A percentile compares a stretch with the other conserved stretches of the same genome.
phyloP scores from a whole-genome alignment of 2,797 vertebrate genomes.

The Danionella dracula region DNA sequence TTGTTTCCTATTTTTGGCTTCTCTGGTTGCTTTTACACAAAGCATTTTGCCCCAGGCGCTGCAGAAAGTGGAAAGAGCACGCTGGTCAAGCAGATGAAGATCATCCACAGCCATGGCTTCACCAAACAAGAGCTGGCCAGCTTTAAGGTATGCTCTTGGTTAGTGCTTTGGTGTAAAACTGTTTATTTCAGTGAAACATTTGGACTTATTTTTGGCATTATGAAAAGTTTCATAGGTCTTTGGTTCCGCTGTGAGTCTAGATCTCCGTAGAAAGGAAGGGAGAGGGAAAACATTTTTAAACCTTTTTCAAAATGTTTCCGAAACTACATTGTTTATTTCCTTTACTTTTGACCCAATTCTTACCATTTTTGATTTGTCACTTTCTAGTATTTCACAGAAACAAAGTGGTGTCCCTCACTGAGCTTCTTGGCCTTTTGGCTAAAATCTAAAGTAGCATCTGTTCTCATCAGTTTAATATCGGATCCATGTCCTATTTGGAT shows the following conservation, averaged over 20 bases:
- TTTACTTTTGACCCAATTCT: neutral
- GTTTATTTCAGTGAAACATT: too few relatives aligned
- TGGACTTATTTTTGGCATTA: neutral
- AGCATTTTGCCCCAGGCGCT: constrained; percentile 54
- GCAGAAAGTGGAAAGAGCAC: constrained; percentile 78
- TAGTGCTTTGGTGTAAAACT: too few relatives aligned
- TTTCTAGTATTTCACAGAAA: neutral
- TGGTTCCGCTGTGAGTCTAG: neutral
- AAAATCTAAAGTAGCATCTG: neutral
- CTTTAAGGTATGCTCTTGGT: constrained; percentile 65
- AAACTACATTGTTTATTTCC: neutral
- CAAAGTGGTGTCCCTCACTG: neutral
- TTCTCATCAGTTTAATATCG: too few relatives aligned
- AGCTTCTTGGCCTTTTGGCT: too few relatives aligned
- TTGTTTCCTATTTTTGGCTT: too few relatives aligned
- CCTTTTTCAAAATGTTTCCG: neutral
- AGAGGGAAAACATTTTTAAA: neutral
- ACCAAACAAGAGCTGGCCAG: constrained; percentile 68
- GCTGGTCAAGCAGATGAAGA: constrained; percentile 79
- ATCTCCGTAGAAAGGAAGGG: neutral
- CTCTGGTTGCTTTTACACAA: neutral
- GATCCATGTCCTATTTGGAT: too few relatives aligned
- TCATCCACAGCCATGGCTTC: constrained; percentile 76
- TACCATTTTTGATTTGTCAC: neutral
- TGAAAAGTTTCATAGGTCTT: constrained; percentile 8